Percentiles rank a stretch among this genome's conserved stretches.
Conservation (phyloP, 2,797 vertebrate species). For the Pangasius krempfi region DNA sequence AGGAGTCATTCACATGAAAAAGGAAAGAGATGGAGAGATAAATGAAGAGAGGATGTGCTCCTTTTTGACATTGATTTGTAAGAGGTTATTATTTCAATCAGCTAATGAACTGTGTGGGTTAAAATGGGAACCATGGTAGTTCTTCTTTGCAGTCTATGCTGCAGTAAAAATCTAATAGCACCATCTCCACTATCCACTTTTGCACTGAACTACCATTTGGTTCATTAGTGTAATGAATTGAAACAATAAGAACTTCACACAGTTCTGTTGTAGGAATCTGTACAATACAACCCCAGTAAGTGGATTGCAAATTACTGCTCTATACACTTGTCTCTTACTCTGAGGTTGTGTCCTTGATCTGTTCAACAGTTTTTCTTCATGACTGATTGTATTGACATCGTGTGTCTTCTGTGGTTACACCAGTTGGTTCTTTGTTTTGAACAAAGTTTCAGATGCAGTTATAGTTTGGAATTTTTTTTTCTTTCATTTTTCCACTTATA, state of each 20-base stretch:
- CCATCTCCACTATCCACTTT: not conserved
- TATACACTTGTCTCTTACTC: not conserved
- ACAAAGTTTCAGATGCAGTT: not conserved
- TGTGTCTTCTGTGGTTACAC: not conserved
- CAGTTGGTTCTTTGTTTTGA: not conserved
- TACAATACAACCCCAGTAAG: not conserved
- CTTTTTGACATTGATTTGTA: conserved; percentile 49
- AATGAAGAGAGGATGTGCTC: conserved; percentile 18
- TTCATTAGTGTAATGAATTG: conserved; percentile 15
- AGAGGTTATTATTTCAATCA: conserved; percentile 55
- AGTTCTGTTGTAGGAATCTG: not conserved
- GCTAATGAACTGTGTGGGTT: conserved; percentile 41
- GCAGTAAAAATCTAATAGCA: conserved; percentile 10
- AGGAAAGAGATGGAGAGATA: not conserved
- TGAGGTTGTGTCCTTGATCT: not conserved
- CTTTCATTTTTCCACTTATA: not conserved
- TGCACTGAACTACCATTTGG: not conserved
- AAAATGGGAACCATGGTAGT: not conserved
- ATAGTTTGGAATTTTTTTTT: not conserved
- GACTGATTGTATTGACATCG: not conserved
- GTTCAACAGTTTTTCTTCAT: not conserved
- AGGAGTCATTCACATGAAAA: conserved; percentile 23
- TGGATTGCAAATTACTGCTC: not conserved
- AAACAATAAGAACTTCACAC: not conserved
- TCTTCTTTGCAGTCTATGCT: not conserved